These are phyloP conservation scores for Crotalus tigris DNA, from an alignment of 2,113 vertebrate genomes.

Conservation along the genomic window DNA sequence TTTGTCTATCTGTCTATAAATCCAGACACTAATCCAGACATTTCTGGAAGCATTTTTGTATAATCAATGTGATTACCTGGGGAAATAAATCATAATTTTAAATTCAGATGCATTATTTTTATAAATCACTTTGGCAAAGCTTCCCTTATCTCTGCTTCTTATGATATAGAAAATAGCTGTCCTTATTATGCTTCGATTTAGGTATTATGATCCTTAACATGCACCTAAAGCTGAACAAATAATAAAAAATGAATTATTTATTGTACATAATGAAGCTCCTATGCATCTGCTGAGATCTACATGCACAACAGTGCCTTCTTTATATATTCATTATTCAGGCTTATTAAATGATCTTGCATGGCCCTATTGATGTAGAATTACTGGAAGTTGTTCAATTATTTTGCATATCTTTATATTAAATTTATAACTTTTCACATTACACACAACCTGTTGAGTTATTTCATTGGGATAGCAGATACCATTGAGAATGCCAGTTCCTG, in stretches of 20 bases:
- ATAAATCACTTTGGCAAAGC: slow-evolving; percentile 51
- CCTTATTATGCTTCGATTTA: slow-evolving; percentile 54
- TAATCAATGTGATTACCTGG: slow-evolving; percentile 65
- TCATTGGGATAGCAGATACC: neutral
- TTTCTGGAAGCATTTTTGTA: slow-evolving; percentile 59
- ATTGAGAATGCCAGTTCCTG: neutral
- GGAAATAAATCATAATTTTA: slow-evolving; percentile 67
- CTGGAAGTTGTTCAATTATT: slow-evolving; percentile 24
- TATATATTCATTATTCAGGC: slow-evolving; percentile 53
- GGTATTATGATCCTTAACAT: slow-evolving; percentile 39
- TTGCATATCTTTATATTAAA: neutral
- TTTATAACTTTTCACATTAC: neutral
- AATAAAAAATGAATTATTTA: slow-evolving; percentile 54
- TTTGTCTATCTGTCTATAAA: slow-evolving; percentile 47
- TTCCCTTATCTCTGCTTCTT: slow-evolving; percentile 57
- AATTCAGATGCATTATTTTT: slow-evolving; percentile 61
- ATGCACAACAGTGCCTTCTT: slow-evolving; percentile 43
- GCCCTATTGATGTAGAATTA: slow-evolving; percentile 47
- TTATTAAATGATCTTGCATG: slow-evolving; percentile 50
- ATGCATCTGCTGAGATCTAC: slow-evolving; percentile 48
- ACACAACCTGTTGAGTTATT: neutral
- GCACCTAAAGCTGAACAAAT: slow-evolving; percentile 44
- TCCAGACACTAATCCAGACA: slow-evolving; percentile 52
- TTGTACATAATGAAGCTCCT: slow-evolving; percentile 53
- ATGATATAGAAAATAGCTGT: slow-evolving; percentile 40